These are phyloP conservation scores for Lepidurus packardi DNA, from an alignment of 1,140 invertebrate species.

Conservation along the genomic window DNA sequence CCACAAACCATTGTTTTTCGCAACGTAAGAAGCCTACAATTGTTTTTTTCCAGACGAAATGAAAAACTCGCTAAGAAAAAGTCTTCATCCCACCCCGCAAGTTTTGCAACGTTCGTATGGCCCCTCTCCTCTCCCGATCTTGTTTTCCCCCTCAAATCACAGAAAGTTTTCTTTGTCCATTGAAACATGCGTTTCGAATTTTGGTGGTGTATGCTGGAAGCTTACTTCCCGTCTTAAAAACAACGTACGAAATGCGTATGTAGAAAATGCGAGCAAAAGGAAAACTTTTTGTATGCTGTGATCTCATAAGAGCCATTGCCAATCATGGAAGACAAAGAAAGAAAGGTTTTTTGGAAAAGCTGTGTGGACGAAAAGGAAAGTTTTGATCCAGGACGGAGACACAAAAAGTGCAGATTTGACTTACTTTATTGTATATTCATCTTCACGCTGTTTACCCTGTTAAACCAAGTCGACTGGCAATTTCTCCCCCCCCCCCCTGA, in stretches of 20 bases:
- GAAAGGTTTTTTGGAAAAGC: neutral
- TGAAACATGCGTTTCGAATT: neutral
- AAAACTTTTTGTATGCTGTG: conserved; percentile 32
- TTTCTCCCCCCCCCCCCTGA: neutral
- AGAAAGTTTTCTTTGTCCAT: neutral
- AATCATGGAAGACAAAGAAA: conserved; percentile 29
- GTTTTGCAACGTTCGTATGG: conserved; percentile 6
- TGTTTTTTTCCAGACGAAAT: neutral
- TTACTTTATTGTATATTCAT: conserved; percentile 16
- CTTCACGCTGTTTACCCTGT: neutral
- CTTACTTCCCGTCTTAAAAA: too few relatives aligned
- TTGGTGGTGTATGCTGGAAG: neutral
- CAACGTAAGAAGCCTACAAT: neutral
- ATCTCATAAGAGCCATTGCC: conserved; percentile 36
- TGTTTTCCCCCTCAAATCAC: neutral
- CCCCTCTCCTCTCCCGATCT: neutral
- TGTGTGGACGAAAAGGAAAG: conserved; percentile 22
- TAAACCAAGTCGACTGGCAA: neutral
- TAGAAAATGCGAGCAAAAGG: conserved; percentile 8
- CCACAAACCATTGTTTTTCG: neutral
- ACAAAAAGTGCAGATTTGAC: conserved; percentile 13
- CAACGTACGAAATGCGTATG: neutral
- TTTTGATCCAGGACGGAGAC: neutral
- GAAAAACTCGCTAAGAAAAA: neutral
- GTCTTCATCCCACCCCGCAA: neutral